These are phyloP conservation scores for Holotrichia oblita DNA, from an alignment of 1,140 invertebrate genomes.

Conservation along the genomic window DNA sequence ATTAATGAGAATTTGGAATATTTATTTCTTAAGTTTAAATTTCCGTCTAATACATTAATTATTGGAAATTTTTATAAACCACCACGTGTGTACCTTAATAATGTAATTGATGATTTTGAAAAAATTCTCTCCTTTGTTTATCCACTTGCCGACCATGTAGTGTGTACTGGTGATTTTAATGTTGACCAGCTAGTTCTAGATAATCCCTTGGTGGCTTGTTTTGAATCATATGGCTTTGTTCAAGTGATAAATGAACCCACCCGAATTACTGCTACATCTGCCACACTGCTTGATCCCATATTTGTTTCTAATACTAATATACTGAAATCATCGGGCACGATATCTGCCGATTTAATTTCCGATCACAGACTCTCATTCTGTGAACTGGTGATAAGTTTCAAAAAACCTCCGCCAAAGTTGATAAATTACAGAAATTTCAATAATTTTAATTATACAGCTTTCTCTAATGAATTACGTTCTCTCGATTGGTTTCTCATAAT, in stretches of 20 bases:
- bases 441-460: background rate
- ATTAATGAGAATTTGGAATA: background rate
- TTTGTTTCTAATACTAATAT: background rate
- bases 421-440: constrained; percentile 3
- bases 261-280: too few species aligned
- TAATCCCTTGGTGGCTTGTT: too few species aligned
- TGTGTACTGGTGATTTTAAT: too few species aligned
- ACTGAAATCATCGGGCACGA: background rate
- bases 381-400: background rate
- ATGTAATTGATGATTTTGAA: too few species aligned
- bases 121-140: too few species aligned
- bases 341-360: background rate
- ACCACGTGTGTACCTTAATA: too few species aligned
- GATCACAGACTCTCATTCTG: too few species aligned
- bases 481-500: background rate
- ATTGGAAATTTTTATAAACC: constrained; percentile 1
- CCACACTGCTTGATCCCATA: background rate
- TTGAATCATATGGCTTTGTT: too few species aligned
- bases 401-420: background rate
- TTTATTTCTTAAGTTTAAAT: background rate
- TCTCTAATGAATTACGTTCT: background rate
- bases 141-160: too few species aligned
- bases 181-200: too few species aligned
- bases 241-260: too few species aligned
- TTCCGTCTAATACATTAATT: background rate